Evolutionary conservation across 2,797 vertebrate genomes (phyloP).

Genomic region (Hafferia zeledoni): DNA sequence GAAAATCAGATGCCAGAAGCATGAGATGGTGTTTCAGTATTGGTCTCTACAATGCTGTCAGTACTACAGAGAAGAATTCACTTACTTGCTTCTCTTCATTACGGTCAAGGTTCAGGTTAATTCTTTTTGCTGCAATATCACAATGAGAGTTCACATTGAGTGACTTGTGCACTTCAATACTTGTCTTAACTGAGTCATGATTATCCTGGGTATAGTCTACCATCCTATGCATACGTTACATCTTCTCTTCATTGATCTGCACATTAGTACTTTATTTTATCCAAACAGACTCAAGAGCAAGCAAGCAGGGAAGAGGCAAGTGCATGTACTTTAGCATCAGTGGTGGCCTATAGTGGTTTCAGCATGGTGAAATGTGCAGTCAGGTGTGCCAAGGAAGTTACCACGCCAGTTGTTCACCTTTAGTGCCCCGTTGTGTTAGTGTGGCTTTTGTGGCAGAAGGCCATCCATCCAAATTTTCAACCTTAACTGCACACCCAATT

Average conservation of each 20-base stretch:
- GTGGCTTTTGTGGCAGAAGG: neutral
- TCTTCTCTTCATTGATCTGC: neutral
- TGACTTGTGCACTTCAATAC: neutral
- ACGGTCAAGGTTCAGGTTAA: neutral
- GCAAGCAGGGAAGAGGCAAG: neutral
- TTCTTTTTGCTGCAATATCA: neutral
- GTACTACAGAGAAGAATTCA: neutral
- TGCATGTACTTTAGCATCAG: neutral
- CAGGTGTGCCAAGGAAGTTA: neutral
- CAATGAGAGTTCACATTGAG: neutral
- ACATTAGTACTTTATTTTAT: neutral
- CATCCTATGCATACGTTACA: accelerated
- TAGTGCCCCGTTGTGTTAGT: neutral
- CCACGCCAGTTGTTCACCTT: neutral
- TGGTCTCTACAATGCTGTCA: neutral
- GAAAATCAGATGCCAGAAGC: neutral
- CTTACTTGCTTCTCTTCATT: neutral
- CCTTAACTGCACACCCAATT: neutral
- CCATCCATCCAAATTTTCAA: neutral
- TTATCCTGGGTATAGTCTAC: neutral
- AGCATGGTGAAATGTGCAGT: neutral
- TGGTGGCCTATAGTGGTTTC: neutral
- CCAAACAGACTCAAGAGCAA: neutral
- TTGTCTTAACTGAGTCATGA: neutral
- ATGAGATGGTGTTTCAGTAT: neutral